phyloP scores from a whole-genome alignment of 2,113 vertebrate species.

The Bufo gargarizans region DNA sequence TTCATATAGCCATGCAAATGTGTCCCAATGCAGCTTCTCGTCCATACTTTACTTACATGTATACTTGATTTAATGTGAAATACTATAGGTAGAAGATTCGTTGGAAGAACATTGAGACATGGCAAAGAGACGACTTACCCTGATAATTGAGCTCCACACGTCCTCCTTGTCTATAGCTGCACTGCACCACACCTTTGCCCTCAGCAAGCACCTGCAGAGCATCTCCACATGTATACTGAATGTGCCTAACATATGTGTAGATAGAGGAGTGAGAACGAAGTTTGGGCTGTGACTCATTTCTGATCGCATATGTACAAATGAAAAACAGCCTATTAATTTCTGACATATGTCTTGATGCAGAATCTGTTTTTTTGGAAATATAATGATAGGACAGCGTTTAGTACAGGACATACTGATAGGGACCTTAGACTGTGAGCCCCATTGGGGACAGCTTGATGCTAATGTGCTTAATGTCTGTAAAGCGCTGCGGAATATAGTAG shows the following conservation, averaged over 20 bases:
- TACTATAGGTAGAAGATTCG: not conserved
- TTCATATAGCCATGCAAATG: not conserved
- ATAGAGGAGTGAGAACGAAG: not conserved
- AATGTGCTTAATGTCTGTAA: no score
- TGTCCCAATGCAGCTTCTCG: not conserved
- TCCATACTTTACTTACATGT: not conserved
- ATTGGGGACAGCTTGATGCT: no score
- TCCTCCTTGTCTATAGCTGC: conserved; percentile 49
- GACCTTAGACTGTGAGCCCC: no score
- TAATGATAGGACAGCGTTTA: not conserved
- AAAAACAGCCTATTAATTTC: not conserved
- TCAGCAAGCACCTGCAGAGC: conserved; percentile 22
- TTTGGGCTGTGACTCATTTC: not conserved
- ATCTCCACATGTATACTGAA: not conserved
- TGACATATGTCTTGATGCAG: not conserved
- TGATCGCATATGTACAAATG: not conserved
- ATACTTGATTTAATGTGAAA: not conserved
- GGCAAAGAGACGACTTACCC: not conserved
- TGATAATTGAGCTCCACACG: not conserved
- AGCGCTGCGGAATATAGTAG: no score
- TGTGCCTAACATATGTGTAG: not conserved
- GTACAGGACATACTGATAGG: not conserved
- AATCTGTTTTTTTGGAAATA: not conserved
- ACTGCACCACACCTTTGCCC: conserved; percentile 58
- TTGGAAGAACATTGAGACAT: not conserved